Evolutionary conservation across 1,140 invertebrate genomes (phyloP).

Genomic region (Aradophagus sp.): DNA sequence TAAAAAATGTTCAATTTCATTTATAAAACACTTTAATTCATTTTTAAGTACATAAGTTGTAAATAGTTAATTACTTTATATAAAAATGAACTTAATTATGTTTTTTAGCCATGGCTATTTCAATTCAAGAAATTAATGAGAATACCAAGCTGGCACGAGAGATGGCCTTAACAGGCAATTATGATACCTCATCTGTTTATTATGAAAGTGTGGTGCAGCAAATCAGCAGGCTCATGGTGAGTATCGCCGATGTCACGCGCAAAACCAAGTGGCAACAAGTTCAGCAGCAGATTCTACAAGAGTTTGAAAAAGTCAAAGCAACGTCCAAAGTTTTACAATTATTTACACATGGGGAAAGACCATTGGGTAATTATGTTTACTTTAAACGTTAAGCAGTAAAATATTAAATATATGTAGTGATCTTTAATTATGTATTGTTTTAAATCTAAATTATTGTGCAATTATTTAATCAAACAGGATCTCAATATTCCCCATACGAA

Average conservation of each 20-base stretch:
- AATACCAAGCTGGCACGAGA: constrained; percentile 94
- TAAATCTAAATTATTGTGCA: too few species aligned
- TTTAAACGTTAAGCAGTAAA: too few species aligned
- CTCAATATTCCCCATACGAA: constrained; percentile 75
- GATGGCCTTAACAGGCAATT: constrained; percentile 95
- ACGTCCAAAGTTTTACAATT: constrained; percentile 81
- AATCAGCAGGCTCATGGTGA: constrained; percentile 87
- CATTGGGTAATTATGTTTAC: constrained; percentile 71
- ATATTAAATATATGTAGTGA: background rate
- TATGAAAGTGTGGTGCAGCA: constrained; percentile 95
- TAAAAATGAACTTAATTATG: too few species aligned
- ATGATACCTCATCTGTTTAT: constrained; percentile 95
- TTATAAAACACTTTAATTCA: too few species aligned
- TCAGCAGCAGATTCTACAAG: constrained; percentile 90
- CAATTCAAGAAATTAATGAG: constrained; percentile 87
- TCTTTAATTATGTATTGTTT: too few species aligned
- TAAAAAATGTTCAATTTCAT: too few species aligned
- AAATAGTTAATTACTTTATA: too few species aligned
- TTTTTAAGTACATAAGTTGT: too few species aligned
- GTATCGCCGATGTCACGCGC: constrained; percentile 85
- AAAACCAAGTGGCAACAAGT: constrained; percentile 94
- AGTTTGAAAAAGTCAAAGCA: constrained; percentile 93
- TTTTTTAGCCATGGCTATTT: constrained; percentile 3
- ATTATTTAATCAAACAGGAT: constrained; percentile 49
- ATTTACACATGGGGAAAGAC: constrained; percentile 76